Conservation (phyloP, 2,113 vertebrate species). For the Nerophis ophidion region DNA sequence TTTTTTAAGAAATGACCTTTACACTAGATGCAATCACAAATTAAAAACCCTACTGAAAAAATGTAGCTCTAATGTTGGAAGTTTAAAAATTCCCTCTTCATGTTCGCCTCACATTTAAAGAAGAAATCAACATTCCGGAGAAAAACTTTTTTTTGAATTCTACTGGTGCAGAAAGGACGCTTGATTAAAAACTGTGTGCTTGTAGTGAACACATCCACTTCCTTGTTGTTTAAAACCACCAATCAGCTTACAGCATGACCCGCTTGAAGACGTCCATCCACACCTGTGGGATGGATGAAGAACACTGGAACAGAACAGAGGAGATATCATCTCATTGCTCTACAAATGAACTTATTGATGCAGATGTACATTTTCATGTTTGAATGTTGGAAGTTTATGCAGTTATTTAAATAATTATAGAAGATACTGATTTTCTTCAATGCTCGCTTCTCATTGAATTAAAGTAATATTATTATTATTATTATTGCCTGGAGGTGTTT, state of each 20-base stretch:
- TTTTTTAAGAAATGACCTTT: conserved; percentile 47
- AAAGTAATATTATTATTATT: conserved; percentile 69
- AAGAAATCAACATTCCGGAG: conserved; percentile 33
- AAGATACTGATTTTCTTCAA: conserved; percentile 57
- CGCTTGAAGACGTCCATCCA: conserved; percentile 21
- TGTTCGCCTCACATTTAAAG: conserved; percentile 16
- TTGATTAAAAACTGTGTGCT: conserved; percentile 44
- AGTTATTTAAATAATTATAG: conserved; percentile 69
- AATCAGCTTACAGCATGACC: conserved; percentile 28
- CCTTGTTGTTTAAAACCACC: conserved; percentile 21
- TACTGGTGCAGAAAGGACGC: conserved; percentile 36
- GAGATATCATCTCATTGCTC: too few species aligned
- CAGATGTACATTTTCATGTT: conserved; percentile 68
- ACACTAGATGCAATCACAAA: conserved; percentile 38
- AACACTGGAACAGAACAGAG: conserved; percentile 9
- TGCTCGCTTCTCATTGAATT: conserved; percentile 71
- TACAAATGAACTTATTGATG: conserved; percentile 31
- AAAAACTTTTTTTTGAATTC: conserved; percentile 22
- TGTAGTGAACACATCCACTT: conserved; percentile 31
- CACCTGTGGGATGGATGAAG: conserved; percentile 1
- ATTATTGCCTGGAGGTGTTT: conserved; percentile 29
- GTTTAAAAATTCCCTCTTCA: conserved; percentile 23
- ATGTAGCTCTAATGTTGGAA: conserved; percentile 51
- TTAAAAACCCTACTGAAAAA: conserved; percentile 39
- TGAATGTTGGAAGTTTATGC: conserved; percentile 62